Evolutionary conservation across 2,888 invertebrate genomes (phyloP), one percentile per base, ranked within the genome.

Genomic region (Calameuta idolon): DNA sequence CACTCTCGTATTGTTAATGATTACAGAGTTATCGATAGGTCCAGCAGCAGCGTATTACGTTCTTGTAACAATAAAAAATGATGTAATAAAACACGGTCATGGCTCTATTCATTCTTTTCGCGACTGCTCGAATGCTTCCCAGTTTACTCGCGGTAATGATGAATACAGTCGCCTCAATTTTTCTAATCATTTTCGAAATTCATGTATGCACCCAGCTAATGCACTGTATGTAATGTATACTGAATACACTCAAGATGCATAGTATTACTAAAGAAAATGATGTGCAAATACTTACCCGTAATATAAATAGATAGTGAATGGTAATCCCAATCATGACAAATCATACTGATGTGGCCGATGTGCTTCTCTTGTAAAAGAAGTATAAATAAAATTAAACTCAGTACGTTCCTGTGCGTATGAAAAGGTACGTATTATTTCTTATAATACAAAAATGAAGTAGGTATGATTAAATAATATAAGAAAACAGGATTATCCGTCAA

Each of bases 81-180:
- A 83, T 83, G 82, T 82, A 83, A 83, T 82, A 81, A 82, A 83
- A 76, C 55, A 55, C 79, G 79, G 79, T 79, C 79, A 81, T 80
- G 78, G 79, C 79, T 81, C 78, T 81, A 77, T 80, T 78, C 69
- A 33, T 55, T 55, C 55, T 55, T 55, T 23, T 55, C 55, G 23
- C 9, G 55, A 1, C 23, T 55, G 55, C 9, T 23, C 23, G 55
- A 55, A 23, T 55, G 23, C 9, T 55, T 55, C 9, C 23, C 23
- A 23, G 23, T 55, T 23, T 23, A 23, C 55, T 55, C 55, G 23
- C 2, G 23, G 23, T 55, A 55, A 55, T 1, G 1, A 23, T 55
- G 23, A 55, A 55, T 23, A 55, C 23, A 55, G 55, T 2, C 55
- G 1, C 55, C 55, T 55, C 23, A 40, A 15, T 23, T 40, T 40